Evolutionary conservation across 2,113 vertebrate genomes (phyloP).

Genomic region (Nothobranchius furzeri): DNA sequence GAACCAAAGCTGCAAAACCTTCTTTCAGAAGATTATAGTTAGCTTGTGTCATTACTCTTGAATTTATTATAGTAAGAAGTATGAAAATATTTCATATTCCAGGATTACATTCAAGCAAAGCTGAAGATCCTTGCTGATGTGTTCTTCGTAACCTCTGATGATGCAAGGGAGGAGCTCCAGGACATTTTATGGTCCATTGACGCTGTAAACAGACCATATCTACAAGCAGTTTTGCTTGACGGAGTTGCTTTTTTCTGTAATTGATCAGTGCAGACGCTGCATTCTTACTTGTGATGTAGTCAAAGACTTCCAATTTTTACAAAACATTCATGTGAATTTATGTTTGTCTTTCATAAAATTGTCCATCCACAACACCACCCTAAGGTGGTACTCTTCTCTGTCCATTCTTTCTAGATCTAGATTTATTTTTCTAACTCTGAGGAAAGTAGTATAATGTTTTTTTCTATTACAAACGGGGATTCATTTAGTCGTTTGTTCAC

Average conservation of each 20-base stretch:
- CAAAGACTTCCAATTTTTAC: too few relatives aligned
- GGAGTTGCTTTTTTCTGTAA: conserved; percentile 21
- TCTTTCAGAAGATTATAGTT: conserved; percentile 35
- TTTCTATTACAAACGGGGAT: conserved; percentile 28
- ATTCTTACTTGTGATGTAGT: neutral
- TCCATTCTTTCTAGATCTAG: conserved; percentile 4
- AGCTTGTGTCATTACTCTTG: conserved; percentile 23
- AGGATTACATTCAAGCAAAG: too few relatives aligned
- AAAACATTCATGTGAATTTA: neutral
- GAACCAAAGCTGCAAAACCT: conserved; percentile 13
- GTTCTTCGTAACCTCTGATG: conserved; percentile 59
- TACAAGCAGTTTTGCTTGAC: conserved; percentile 6
- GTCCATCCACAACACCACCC: conserved; percentile 3
- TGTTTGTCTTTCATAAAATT: neutral
- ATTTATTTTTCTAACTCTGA: conserved; percentile 19
- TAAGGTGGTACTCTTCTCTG: conserved; percentile 10
- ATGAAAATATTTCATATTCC: conserved; percentile 8
- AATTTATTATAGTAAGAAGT: conserved; percentile 23
- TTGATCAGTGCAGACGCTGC: neutral
- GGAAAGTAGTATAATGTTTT: conserved; percentile 1
- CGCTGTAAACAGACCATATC: conserved; percentile 20
- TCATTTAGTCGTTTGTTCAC: conserved; percentile 34
- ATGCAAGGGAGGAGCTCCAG: conserved; percentile 37
- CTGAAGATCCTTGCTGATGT: conserved; percentile 40
- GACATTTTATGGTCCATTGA: conserved; percentile 33